Percentiles rank a stretch among this genome's conserved stretches.
Conservation (phyloP, 2,797 vertebrate species). For the Amniataba percoides region DNA sequence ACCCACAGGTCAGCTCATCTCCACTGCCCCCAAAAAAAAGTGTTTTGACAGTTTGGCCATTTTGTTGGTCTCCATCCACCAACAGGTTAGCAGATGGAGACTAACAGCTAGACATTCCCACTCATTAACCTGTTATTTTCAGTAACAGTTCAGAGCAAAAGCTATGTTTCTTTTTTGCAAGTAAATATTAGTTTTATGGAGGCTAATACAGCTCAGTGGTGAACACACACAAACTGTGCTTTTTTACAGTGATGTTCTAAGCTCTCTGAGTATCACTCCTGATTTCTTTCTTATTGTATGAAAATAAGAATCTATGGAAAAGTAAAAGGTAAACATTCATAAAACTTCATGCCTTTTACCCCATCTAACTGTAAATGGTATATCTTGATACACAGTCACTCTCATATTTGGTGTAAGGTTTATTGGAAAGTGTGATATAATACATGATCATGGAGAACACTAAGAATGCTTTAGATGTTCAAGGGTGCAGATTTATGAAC, state of each 20-base stretch:
- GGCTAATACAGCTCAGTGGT: neutral
- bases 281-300: neutral
- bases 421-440: conserved; percentile 7
- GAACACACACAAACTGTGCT: neutral
- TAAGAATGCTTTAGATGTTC: conserved; percentile 25
- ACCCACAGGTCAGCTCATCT: no score
- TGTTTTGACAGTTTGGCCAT: no score
- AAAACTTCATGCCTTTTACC: neutral
- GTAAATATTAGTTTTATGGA: no score
- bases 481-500: conserved; percentile 26
- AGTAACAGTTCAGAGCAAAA: no score
- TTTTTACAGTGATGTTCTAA: neutral
- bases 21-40: no score
- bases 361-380: neutral
- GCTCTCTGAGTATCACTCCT: neutral
- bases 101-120: no score
- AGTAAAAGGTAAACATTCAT: neutral
- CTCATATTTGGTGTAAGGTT: neutral
- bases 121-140: no score
- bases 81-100: no score
- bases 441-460: neutral
- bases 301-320: neutral
- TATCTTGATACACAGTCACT: neutral
- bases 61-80: no score
- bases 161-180: no score